A percentile compares a stretch with the other conserved stretches of the same genome.
phyloP scores from a whole-genome alignment of 30 jellyfish, hydroid and myxozoan species.

The Nemopilema nomurai region DNA sequence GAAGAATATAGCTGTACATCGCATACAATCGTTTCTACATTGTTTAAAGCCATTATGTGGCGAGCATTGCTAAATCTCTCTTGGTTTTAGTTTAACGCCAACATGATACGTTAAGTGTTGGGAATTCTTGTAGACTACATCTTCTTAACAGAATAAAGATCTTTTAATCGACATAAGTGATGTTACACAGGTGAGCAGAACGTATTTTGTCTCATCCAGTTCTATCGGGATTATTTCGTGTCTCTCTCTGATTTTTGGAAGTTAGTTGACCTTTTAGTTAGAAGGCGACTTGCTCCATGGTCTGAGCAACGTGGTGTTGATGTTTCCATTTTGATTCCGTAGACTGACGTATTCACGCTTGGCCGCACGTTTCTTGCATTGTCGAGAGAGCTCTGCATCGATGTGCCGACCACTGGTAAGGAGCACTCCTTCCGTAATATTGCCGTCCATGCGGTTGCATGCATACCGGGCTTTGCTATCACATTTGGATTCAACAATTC shows the following conservation, averaged over 20 bases:
- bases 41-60: no score
- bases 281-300: no score
- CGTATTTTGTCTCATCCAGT: background rate
- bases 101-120: conserved; percentile 2
- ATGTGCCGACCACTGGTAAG: conserved; percentile 91
- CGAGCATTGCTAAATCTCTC: no score
- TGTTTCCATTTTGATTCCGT: background rate
- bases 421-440: no score
- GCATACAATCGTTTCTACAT: no score
- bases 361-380: conserved; percentile 84
- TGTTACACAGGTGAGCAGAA: conserved; percentile 79
- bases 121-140: background rate
- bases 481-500: no score
- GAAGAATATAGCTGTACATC: no score
- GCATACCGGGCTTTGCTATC: no score
- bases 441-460: no score
- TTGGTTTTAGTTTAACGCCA: background rate
- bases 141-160: conserved; percentile 52
- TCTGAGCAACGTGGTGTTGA: no score
- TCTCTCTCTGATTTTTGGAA: no score
- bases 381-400: conserved; percentile 89
- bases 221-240: background rate
- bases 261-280: no score
- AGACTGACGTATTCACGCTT: conserved; percentile 89
- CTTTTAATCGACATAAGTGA: conserved; percentile 91